Percentiles rank a stretch among this genome's conserved stretches.
phyloP scores from a whole-genome alignment of 2,113 vertebrate genomes.

The Holacanthus passer region DNA sequence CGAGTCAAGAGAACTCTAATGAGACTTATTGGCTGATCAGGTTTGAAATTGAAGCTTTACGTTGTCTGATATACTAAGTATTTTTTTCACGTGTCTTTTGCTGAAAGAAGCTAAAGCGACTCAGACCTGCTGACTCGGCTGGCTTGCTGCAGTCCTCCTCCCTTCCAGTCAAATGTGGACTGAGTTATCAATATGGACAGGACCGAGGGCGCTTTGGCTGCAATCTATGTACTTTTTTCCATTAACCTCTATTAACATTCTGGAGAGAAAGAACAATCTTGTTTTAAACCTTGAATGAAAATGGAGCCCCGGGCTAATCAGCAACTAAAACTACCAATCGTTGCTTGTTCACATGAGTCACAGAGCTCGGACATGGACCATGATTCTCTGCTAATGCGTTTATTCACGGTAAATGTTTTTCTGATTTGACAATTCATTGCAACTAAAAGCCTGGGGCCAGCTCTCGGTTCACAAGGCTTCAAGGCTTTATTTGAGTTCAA shows the following conservation, averaged over 20 bases:
- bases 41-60: conserved; percentile 14
- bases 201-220: conserved; percentile 24
- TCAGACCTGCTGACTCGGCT: conserved; percentile 40
- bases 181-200: conserved; percentile 32
- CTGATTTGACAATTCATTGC: conserved; percentile 26
- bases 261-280: conserved; percentile 10
- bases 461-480: conserved; percentile 58
- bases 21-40: not conserved
- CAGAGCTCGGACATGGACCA: not conserved
- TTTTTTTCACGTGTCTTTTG: conserved; percentile 5
- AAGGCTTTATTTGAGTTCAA: conserved; percentile 79
- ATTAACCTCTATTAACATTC: conserved; percentile 58
- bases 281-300: conserved; percentile 26
- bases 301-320: conserved; percentile 13
- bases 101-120: conserved; percentile 16
- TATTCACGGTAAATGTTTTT: conserved; percentile 25
- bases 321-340: conserved; percentile 1
- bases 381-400: conserved; percentile 10
- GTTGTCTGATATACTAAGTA: not conserved
- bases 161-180: not conserved
- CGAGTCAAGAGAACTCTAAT: conserved; percentile 7
- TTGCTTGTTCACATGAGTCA: conserved; percentile 21
- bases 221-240: conserved; percentile 31
- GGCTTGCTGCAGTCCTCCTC: conserved; percentile 24
- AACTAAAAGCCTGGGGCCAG: conserved; percentile 12